Percentiles rank a stretch among this genome's conserved stretches.
phyloP scores from a whole-genome alignment of 2,113 vertebrate genomes.

The Hemiscyllium ocellatum region DNA sequence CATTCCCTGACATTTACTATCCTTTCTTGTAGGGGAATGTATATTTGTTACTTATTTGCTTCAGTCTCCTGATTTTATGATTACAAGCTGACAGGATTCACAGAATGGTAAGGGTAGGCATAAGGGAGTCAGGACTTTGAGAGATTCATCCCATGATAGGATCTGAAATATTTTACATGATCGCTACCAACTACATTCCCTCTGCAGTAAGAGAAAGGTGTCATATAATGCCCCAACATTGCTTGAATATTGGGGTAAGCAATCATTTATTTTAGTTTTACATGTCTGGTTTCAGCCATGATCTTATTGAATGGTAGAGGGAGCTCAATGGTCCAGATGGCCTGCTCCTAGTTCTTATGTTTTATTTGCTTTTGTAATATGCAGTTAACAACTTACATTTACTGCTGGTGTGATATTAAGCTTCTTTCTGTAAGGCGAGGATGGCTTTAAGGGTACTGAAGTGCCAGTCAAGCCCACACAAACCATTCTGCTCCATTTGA shows the following conservation, averaged over 20 bases:
- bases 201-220: not conserved
- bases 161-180: not conserved
- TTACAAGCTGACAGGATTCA: not conserved
- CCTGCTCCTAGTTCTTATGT: too few species aligned
- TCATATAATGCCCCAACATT: not conserved
- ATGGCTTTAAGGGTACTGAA: not conserved
- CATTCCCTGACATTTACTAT: not conserved
- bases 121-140: not conserved
- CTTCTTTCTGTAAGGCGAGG: not conserved
- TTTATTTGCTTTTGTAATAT: not conserved
- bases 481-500: not conserved
- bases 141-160: not conserved
- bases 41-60: not conserved
- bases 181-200: not conserved
- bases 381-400: not conserved
- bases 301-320: too few species aligned
- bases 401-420: not conserved
- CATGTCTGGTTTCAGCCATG: not conserved
- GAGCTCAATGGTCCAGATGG: too few species aligned
- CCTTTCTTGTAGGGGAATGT: not conserved
- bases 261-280: not conserved
- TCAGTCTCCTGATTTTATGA: not conserved
- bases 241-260: not conserved
- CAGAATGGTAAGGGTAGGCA: not conserved
- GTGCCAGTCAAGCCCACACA: not conserved